These are phyloP conservation scores for Charanyca ferruginea DNA, from an alignment of 2,888 invertebrate genomes.

Conservation along the genomic window DNA sequence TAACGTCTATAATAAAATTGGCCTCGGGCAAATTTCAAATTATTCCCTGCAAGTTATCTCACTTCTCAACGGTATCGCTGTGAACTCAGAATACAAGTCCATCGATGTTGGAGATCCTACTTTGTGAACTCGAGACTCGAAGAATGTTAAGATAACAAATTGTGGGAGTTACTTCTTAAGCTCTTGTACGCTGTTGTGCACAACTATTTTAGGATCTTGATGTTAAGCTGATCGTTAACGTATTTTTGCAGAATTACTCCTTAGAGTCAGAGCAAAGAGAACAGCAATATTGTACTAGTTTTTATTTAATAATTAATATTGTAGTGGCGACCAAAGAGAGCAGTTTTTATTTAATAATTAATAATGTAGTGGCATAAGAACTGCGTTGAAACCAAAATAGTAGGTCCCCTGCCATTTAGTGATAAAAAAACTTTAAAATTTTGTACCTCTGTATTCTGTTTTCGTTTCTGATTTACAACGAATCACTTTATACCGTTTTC, in stretches of 20 bases:
- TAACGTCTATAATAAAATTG: slow-evolving; percentile 64
- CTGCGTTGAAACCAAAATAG: too few species aligned
- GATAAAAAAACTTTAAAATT: too few species aligned
- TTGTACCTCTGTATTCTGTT: too few species aligned
- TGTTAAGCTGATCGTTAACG: background rate
- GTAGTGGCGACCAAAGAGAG: too few species aligned
- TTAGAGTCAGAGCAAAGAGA: background rate
- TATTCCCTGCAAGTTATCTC: slow-evolving; percentile 63
- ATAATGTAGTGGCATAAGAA: too few species aligned
- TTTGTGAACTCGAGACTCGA: slow-evolving; percentile 49
- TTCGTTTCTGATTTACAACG: too few species aligned
- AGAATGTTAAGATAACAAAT: slow-evolving; percentile 43
- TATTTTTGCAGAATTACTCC: background rate
- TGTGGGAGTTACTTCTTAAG: slow-evolving; percentile 27
- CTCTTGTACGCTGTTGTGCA: slow-evolving; percentile 18
- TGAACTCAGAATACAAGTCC: slow-evolving; percentile 47
- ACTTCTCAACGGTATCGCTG: slow-evolving; percentile 45
- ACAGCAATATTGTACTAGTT: background rate
- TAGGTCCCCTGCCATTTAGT: too few species aligned
- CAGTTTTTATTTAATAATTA: too few species aligned
- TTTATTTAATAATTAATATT: too few species aligned
- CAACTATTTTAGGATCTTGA: slow-evolving; percentile 34
- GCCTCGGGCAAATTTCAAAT: slow-evolving; percentile 64
- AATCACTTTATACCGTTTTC: too few species aligned
- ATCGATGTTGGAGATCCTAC: slow-evolving; percentile 48